A percentile compares a stretch with the other conserved stretches of the same genome.
These are phyloP conservation scores for Pelobates cultripes DNA, from an alignment of 2,797 vertebrate genomes.

Conservation along the genomic window DNA sequence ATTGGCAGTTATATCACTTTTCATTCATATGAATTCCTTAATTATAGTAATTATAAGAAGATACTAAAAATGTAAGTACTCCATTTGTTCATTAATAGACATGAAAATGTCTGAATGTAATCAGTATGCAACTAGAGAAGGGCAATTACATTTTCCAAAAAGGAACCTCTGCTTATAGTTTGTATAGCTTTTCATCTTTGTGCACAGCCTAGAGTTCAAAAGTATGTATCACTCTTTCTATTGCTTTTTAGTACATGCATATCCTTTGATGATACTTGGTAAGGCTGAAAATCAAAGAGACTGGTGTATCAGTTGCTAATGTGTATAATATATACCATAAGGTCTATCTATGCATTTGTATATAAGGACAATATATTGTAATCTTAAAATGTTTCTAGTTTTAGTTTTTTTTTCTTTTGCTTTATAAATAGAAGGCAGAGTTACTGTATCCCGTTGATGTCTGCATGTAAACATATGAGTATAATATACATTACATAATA, in stretches of 20 bases:
- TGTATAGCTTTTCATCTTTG: constrained; percentile 25
- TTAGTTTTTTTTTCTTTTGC: too few species aligned
- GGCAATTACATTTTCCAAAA: constrained; percentile 37
- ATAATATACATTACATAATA: too few species aligned
- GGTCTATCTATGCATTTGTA: too few species aligned
- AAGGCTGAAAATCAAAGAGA: background rate
- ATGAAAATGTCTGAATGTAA: constrained; percentile 43
- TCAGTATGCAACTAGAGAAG: constrained; percentile 38
- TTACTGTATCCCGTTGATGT: too few species aligned
- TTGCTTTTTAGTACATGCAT: background rate
- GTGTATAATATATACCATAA: background rate
- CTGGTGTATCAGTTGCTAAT: background rate
- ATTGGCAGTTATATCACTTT: constrained; percentile 47
- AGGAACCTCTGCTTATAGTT: constrained; percentile 13
- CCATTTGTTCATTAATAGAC: constrained; percentile 50
- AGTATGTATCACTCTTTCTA: background rate
- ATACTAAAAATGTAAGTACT: constrained; percentile 55
- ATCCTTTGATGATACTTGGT: background rate
- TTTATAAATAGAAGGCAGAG: too few species aligned
- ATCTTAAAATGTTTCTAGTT: too few species aligned
- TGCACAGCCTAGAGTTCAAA: constrained; percentile 5
- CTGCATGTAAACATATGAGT: too few species aligned
- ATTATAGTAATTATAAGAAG: constrained; percentile 52
- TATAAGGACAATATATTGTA: too few species aligned
- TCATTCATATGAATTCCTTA: constrained; percentile 47